Conservation (phyloP, 2,888 invertebrate genomes). For the Pseudoips prasinana region DNA sequence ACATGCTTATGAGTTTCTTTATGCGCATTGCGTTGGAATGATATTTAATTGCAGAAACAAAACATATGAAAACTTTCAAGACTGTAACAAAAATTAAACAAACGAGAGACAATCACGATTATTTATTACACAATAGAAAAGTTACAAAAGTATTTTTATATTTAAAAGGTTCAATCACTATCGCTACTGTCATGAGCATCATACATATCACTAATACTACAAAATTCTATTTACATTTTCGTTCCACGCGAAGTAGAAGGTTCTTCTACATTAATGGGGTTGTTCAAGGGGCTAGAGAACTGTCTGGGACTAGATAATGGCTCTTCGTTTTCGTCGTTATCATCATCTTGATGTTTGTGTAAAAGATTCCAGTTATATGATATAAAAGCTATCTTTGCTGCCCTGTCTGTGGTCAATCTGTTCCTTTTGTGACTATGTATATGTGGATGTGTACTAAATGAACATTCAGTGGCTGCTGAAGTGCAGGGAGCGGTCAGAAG, state of each 20-base stretch:
- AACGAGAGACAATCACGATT: no score
- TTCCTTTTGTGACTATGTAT: constrained; percentile 4
- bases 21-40: no score
- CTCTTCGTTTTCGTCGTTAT: constrained; percentile 7
- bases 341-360: constrained; percentile 10
- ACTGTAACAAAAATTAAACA: not conserved
- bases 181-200: no score
- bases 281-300: constrained; percentile 4
- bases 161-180: no score
- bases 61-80: not conserved
- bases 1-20: no score
- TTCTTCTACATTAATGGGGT: constrained; percentile 7
- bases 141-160: no score
- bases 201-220: not conserved
- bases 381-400: no score
- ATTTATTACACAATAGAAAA: no score
- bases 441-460: not conserved
- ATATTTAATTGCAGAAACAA: not conserved
- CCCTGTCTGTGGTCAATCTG: no score
- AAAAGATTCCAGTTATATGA: no score
- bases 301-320: constrained; percentile 8
- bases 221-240: constrained; percentile 4
- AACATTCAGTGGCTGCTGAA: no score
- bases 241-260: constrained; percentile 7
- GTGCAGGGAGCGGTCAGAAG: no score